phyloP scores from a whole-genome alignment of 2,797 vertebrate genomes.

The Toxotes lorentzi region DNA sequence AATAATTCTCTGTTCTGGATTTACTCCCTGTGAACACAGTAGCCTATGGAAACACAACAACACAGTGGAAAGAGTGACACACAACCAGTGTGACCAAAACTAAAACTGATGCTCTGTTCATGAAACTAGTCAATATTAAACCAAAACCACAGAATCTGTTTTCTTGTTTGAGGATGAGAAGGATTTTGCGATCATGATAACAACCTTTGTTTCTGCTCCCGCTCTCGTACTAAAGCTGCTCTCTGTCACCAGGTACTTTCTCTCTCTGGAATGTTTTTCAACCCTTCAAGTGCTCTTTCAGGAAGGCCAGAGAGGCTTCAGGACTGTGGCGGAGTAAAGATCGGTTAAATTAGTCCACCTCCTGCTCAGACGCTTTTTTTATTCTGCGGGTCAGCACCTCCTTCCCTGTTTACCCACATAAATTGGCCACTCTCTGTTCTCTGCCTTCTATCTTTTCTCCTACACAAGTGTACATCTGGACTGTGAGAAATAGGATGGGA shows the following conservation, averaged over 20 bases:
- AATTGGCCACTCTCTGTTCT: conserved; percentile 63
- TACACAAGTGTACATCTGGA: conserved; percentile 59
- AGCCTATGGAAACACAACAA: conserved; percentile 6
- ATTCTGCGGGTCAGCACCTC: conserved; percentile 60
- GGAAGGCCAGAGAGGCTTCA: conserved; percentile 67
- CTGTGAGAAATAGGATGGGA: conserved; percentile 50
- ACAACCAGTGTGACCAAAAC: conserved; percentile 21
- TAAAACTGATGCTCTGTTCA: conserved; percentile 24
- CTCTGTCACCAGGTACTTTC: conserved; percentile 75
- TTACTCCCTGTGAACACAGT: background rate
- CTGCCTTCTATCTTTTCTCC: conserved; percentile 40
- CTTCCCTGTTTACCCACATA: conserved; percentile 74
- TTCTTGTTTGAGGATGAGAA: conserved; percentile 52
- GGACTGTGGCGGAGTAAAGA: conserved; percentile 73
- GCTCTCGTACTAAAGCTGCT: conserved; percentile 48
- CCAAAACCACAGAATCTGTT: conserved; percentile 37
- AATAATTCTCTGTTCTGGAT: conserved; percentile 15
- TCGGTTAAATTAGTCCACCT: conserved; percentile 79
- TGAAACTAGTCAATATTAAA: conserved; percentile 32
- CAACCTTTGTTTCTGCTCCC: conserved; percentile 43
- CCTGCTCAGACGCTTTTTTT: conserved; percentile 71
- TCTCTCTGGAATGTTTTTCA: conserved; percentile 85
- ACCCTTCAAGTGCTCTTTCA: conserved; percentile 81
- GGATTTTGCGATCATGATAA: conserved; percentile 57
- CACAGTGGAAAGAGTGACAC: conserved; percentile 17